Conservation (phyloP, 2,797 vertebrate species). For the Phoeniculus purpureus region DNA sequence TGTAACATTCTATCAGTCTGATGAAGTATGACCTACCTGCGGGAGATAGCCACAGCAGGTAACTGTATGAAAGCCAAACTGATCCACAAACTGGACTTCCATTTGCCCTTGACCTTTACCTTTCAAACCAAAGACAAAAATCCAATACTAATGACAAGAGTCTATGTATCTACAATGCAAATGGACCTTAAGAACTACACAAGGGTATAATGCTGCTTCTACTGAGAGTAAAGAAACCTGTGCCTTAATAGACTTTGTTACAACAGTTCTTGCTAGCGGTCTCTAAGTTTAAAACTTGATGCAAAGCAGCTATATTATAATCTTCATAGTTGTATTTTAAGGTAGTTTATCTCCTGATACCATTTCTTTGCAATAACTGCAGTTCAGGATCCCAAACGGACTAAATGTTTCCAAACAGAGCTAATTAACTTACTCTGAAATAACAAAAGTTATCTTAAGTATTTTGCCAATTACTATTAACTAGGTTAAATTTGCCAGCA, state of each 20-base stretch:
- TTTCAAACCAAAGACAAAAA: slow-evolving; percentile 66
- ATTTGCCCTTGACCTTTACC: slow-evolving; percentile 84
- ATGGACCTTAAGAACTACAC: neutral
- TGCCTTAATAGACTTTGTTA: neutral
- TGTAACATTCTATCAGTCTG: neutral
- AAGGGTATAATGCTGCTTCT: neutral
- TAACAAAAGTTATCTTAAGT: neutral
- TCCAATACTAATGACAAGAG: neutral
- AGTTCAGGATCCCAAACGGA: neutral
- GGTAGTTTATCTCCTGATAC: neutral
- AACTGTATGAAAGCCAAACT: slow-evolving; percentile 87
- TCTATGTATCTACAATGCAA: neutral
- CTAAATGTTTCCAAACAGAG: neutral
- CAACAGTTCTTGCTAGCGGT: neutral
- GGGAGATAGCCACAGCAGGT: slow-evolving; percentile 95
- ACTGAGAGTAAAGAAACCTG: neutral
- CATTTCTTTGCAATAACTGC: neutral
- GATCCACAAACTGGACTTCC: slow-evolving; percentile 78
- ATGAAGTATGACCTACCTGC: slow-evolving; percentile 81
- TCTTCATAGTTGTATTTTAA: neutral
- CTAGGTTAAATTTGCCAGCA: neutral
- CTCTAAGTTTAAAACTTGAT: neutral
- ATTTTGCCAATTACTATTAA: neutral
- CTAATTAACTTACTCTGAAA: neutral
- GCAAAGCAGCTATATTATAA: neutral